phyloP scores from a whole-genome alignment of 2,797 vertebrate species.

The Ctenopoma kingsleyae region DNA sequence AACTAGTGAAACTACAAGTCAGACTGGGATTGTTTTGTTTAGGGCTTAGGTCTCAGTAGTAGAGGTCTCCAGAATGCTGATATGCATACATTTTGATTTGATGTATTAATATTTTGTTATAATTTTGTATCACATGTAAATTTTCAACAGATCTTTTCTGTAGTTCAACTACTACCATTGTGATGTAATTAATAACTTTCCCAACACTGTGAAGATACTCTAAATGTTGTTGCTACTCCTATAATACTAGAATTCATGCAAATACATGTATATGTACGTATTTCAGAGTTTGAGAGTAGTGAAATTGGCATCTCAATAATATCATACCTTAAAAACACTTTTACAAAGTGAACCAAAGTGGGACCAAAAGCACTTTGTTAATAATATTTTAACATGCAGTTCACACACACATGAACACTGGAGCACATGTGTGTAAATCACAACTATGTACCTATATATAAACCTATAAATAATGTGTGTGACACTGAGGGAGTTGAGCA shows the following conservation, averaged over 20 bases:
- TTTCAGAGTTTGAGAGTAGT: background rate
- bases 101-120: no score
- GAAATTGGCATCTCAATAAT: conserved; percentile 6
- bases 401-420: conserved; percentile 50
- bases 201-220: background rate
- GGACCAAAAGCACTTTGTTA: conserved; percentile 41
- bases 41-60: no score
- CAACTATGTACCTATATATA: background rate
- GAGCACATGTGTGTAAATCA: conserved; percentile 65
- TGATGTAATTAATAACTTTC: no score
- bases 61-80: no score
- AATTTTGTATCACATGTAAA: no score
- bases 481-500: conserved; percentile 65
- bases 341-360: conserved; percentile 64
- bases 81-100: no score
- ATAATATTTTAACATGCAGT: conserved; percentile 11
- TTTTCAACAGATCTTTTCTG: no score
- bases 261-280: background rate
- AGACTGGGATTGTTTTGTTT: no score
- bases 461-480: conserved; percentile 25
- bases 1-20: no score
- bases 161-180: no score
- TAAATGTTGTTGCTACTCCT: background rate
- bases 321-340: background rate
- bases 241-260: background rate